A percentile compares a stretch with the other conserved stretches of the same genome.
Conservation (phyloP, 2,888 invertebrate species). For the Leptopterna dolabrata region DNA sequence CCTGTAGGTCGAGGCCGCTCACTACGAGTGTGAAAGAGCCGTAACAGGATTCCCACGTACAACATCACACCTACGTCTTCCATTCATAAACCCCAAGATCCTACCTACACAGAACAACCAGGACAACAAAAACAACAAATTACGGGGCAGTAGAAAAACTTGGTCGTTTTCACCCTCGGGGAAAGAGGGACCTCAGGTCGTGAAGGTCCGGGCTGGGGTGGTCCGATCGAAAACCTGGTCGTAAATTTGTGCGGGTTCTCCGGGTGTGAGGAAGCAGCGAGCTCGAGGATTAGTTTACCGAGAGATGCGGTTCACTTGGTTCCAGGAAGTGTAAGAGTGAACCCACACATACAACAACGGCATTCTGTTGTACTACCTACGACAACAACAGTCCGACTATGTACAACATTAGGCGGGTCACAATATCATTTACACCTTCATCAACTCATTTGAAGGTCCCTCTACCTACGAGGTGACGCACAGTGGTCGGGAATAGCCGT, state of each 20-base stretch:
- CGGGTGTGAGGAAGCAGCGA: constrained; percentile 16
- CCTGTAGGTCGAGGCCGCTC: neutral
- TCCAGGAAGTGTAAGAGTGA: neutral
- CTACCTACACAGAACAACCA: neutral
- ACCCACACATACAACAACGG: neutral
- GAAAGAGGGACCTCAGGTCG: neutral
- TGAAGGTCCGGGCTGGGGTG: neutral
- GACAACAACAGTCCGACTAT: neutral
- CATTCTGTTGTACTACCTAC: neutral
- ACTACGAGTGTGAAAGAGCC: neutral
- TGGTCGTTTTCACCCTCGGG: neutral
- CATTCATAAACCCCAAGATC: neutral
- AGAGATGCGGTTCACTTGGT: neutral
- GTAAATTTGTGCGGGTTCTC: constrained; percentile 25
- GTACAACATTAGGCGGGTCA: neutral
- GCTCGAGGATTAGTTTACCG: neutral
- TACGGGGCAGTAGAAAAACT: neutral
- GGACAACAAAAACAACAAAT: neutral
- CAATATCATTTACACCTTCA: neutral
- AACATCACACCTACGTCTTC: neutral
- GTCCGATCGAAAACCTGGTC: constrained; percentile 3
- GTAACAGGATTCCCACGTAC: constrained; percentile 2
- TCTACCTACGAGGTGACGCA: too few relatives aligned
- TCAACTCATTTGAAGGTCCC: neutral
- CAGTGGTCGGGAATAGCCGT: too few relatives aligned